Evolutionary conservation across 2,888 invertebrate species (phyloP), one percentile per base, ranked within the genome.

Genomic region (Oasisia sp.): DNA sequence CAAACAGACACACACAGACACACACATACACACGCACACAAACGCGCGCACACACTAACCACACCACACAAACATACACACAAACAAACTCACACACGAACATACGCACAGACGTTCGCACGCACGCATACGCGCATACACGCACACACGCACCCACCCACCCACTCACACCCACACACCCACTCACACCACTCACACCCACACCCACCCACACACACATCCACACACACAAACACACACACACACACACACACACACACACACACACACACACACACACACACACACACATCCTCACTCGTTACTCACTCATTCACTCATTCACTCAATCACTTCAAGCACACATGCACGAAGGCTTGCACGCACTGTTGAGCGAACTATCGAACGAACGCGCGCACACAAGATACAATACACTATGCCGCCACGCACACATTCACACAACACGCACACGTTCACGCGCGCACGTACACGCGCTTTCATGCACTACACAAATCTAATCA

Each of bases 81-180:
- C 50, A 50, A 7, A 8, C 50, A 50, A 7, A 8, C 50, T 9
- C 50, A 50, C 50, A 50, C 50, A 8, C 50, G 0, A 7, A 8
- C 50, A 50, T 7, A 74, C n/a, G 27, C 27, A 74, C 27, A 74
- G 4, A 74, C 27, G 27, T 7, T 27, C 74, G 27, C 74, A 27
- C 74, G 27, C 74, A 27, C 27, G 27, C 74, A 27, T 2, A 58
- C 58, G 5, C 19, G 19, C 58, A 27, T 2, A 58, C 58, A 27
- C 27, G 27, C 74, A n/a, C 74, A 0, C 74, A 74, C 74, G 27
- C 0, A 74, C 74, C 27, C 74, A 74, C 27, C 27, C 74, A 74
- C 74, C 27, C 74, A 91, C 38, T 89, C 58, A 93, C 90, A 93
- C 58, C 90, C 44, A 92, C 45, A 93, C 90, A 93, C 74, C 58